Percentiles rank a stretch among this genome's conserved stretches.
Conservation (phyloP, 1,140 invertebrate genomes). For the Anthonomus grandis region DNA sequence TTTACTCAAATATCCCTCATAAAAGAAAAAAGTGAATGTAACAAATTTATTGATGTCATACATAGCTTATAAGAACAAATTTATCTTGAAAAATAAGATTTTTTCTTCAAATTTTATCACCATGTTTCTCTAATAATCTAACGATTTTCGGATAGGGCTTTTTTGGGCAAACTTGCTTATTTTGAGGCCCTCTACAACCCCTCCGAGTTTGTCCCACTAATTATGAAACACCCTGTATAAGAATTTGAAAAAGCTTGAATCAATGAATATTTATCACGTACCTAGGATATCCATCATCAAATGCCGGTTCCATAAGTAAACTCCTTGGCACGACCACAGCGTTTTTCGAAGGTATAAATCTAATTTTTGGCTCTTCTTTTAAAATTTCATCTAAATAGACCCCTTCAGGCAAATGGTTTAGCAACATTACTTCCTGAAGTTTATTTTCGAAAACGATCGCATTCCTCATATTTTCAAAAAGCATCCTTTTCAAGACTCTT, state of each 20-base stretch:
- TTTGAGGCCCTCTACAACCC: too few relatives aligned
- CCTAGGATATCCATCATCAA: slow-evolving; percentile 48
- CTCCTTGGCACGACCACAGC: slow-evolving; percentile 51
- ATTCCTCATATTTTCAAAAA: slow-evolving; percentile 52
- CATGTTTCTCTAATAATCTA: too few relatives aligned
- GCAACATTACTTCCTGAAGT: slow-evolving; percentile 30
- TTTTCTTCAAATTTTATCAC: too few relatives aligned
- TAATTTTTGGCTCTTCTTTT: slow-evolving; percentile 39
- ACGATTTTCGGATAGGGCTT: too few relatives aligned
- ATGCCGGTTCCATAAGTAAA: slow-evolving; percentile 47
- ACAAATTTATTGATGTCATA: too few relatives aligned
- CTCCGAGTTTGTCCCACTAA: too few relatives aligned
- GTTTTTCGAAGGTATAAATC: slow-evolving; percentile 50
- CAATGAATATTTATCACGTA: too few relatives aligned
- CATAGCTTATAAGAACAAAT: too few relatives aligned
- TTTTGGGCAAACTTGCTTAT: too few relatives aligned
- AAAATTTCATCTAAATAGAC: slow-evolving; percentile 30
- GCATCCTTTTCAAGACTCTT: slow-evolving; percentile 52
- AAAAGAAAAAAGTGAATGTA: too few relatives aligned
- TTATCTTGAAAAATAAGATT: too few relatives aligned
- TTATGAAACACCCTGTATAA: neutral
- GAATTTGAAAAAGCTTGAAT: neutral
- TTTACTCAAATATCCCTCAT: too few relatives aligned
- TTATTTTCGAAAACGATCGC: slow-evolving; percentile 45
- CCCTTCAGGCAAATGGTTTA: slow-evolving; percentile 18